Conservation (phyloP, 1,140 invertebrate species). For the Coelopa frigida region DNA sequence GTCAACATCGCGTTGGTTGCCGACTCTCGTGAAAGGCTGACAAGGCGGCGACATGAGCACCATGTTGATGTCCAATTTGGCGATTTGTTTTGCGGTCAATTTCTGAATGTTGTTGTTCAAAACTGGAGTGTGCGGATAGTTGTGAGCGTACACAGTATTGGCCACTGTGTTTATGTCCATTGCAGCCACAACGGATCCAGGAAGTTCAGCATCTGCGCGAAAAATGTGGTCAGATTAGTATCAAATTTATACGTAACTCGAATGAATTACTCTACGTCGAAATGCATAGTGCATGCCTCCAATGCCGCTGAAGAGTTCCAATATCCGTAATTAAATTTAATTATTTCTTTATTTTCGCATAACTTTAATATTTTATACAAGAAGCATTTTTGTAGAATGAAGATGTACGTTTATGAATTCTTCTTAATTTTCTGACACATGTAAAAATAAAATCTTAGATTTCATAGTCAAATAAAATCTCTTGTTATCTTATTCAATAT, state of each 20-base stretch:
- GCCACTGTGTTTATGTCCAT: conserved; percentile 87
- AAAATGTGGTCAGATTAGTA: background rate
- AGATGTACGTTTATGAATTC: too few relatives aligned
- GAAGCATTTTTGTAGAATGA: too few relatives aligned
- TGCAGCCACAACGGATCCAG: conserved; percentile 63
- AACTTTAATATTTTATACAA: too few relatives aligned
- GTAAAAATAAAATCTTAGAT: too few relatives aligned
- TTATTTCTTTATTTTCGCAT: too few relatives aligned
- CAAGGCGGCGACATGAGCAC: conserved; percentile 94
- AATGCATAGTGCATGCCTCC: conserved; percentile 92
- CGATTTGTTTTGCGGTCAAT: conserved; percentile 57
- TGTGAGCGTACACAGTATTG: conserved; percentile 76
- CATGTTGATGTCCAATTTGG: conserved; percentile 60
- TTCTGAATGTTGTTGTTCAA: conserved; percentile 74
- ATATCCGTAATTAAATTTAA: conserved; percentile 17
- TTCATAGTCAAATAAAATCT: too few relatives aligned
- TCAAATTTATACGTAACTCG: too few relatives aligned
- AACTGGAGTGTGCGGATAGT: conserved; percentile 64
- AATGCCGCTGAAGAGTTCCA: conserved; percentile 92
- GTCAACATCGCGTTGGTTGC: conserved; percentile 54
- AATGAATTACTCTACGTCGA: conserved; percentile 55
- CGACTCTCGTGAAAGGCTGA: conserved; percentile 85
- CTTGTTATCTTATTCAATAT: too few relatives aligned
- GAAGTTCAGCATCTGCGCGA: conserved; percentile 48
- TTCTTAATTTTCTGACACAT: too few relatives aligned